These are phyloP conservation scores for Pipra filicauda DNA, from an alignment of 2,113 vertebrate genomes.

Conservation along the genomic window DNA sequence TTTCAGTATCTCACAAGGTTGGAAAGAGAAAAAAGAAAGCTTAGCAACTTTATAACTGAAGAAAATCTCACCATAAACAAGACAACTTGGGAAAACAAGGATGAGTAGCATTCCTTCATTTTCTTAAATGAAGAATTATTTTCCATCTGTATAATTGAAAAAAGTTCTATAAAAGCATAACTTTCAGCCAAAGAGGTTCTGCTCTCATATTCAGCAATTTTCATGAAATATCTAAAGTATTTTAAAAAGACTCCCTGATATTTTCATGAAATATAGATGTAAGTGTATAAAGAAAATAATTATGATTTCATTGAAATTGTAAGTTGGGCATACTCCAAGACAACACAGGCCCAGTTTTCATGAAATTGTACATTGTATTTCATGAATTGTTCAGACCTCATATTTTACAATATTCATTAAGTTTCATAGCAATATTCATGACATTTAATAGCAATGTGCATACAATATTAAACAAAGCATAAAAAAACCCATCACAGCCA, in stretches of 20 bases:
- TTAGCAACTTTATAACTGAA: neutral
- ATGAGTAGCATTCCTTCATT: neutral
- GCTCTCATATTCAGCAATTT: neutral
- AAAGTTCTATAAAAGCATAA: neutral
- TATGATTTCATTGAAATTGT: neutral
- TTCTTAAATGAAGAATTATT: neutral
- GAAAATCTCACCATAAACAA: neutral
- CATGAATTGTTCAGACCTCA: neutral
- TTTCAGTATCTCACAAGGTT: neutral
- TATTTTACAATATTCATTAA: constrained; percentile 35
- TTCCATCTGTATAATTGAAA: neutral
- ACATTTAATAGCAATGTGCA: constrained; percentile 15
- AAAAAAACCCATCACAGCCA: neutral
- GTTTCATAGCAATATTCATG: constrained; percentile 4
- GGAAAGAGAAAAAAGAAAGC: neutral
- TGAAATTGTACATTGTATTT: neutral
- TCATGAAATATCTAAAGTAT: neutral
- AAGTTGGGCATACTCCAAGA: neutral
- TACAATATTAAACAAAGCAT: constrained; percentile 20
- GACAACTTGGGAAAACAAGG: neutral
- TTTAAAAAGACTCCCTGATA: neutral
- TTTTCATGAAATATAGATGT: constrained; percentile 30
- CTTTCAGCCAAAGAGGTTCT: neutral
- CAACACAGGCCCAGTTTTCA: neutral
- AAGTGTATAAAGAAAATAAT: constrained; percentile 1